Base-by-base conservation (phyloP, 1,140 invertebrate species). In the Dendroctonus ponderosae region DNA sequence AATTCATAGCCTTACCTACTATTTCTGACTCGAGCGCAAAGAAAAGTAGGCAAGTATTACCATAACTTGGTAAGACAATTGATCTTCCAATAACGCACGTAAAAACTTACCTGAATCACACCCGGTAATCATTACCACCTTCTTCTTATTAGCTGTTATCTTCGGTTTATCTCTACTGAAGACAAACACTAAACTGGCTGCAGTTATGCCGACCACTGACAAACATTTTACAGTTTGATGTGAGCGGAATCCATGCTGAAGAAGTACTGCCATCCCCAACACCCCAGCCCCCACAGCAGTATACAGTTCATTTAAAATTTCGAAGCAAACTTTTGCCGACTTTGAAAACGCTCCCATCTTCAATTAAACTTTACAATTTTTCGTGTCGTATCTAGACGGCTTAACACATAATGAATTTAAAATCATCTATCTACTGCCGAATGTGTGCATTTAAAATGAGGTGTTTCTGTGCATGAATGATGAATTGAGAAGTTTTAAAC, bases 81-180 rank as follows among this genome's bases (percentile, higher is more conserved):
- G 12, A 1, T 40, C 39, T 7, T 44, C 43, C 44, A 58, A 26
- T 44, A 44, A 58, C 43, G 11, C 41, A 52, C 2, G 8, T 44
- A 46, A 48, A n/a, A n/a, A 39, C 26, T 60, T 58, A 62, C 66
- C 91, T 62, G 89, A 91, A 77, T 93, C 91, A 74, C 91, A 94
- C 48, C 91, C 91, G 15, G 89, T 91, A 62, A 93, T 86, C 5
- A 91, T 80, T 11, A 93, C 73, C 48, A 87, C 82, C 72, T 83
- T 79, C 4, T 76, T 78, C 6, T 71, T 61, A 5, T 65, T 64
- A 7, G 74, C 70, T 43, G 54, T 26, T 6, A 71, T 14, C 42
- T 65, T 63, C 51, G 72, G 66, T 9, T 49, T 63, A 5, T 63
- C 58, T 43, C 66, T 42, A 39, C 59, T 61, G 56, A 73, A 72